Percentiles rank a stretch among this genome's conserved stretches.
Conservation (phyloP, 1,140 invertebrate genomes). For the Plectrocnemia conspersa region DNA sequence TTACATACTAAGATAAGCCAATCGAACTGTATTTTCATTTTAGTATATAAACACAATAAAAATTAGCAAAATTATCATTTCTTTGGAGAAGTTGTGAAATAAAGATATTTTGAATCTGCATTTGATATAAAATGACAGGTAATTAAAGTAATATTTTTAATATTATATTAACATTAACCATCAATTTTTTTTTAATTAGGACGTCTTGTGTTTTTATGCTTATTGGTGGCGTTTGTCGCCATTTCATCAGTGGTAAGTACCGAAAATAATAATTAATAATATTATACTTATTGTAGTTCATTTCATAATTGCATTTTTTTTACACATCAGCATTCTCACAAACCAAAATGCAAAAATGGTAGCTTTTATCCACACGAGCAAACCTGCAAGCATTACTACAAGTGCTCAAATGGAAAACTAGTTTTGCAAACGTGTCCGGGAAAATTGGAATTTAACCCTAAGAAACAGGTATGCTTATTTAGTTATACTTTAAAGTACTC, state of each 20-base stretch:
- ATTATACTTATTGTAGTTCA: not conserved
- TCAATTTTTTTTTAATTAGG: not conserved
- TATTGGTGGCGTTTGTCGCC: not conserved
- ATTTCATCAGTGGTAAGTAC: not conserved
- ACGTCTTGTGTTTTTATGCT: not conserved
- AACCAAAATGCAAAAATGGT: not conserved
- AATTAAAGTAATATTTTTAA: too few species aligned
- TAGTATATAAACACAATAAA: not conserved
- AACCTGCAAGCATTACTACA: slow-evolving; percentile 6
- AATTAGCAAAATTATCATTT: not conserved
- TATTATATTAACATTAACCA: not conserved
- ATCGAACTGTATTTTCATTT: too few species aligned
- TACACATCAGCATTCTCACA: not conserved
- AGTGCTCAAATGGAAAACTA: slow-evolving; percentile 36
- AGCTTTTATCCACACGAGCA: slow-evolving; percentile 4
- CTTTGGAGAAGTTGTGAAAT: not conserved
- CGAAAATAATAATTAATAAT: not conserved
- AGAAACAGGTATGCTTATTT: slow-evolving; percentile 4
- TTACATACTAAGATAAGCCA: too few species aligned
- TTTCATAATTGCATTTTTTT: not conserved
- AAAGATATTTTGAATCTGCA: not conserved
- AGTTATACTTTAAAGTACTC: too few species aligned
- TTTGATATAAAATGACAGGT: not conserved
- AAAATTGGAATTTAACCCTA: slow-evolving; percentile 40
- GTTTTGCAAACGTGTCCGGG: slow-evolving; percentile 35